Evolutionary conservation across 2,113 vertebrate genomes (phyloP).

Genomic region (Ammospiza nelsoni): DNA sequence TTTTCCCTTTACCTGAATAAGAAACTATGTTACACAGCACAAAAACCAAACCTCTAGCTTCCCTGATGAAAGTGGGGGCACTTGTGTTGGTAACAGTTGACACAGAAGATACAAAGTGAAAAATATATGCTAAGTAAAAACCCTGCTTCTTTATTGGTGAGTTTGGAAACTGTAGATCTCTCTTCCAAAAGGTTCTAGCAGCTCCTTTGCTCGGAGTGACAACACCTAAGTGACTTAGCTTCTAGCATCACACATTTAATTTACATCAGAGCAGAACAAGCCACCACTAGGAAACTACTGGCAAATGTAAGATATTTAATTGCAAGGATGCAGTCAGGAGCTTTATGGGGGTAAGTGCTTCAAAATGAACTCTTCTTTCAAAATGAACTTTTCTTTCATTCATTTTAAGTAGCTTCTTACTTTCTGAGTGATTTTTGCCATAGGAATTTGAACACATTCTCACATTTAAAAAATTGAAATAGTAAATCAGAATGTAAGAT

Average conservation of each 20-base stretch:
- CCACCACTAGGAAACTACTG: not conserved
- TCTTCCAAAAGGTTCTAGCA: not conserved
- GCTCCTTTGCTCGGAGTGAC: not conserved
- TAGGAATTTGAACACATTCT: not conserved
- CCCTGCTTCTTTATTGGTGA: not conserved
- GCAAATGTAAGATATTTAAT: not conserved
- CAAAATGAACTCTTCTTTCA: not conserved
- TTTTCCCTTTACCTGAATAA: not conserved
- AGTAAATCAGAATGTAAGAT: not conserved
- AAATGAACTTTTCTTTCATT: not conserved
- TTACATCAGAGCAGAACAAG: not conserved
- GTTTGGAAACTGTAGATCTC: not conserved
- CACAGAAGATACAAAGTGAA: not conserved
- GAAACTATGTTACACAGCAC: not conserved
- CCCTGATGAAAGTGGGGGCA: conserved; percentile 3
- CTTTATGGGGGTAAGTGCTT: not conserved
- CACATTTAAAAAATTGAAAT: not conserved
- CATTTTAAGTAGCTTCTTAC: not conserved
- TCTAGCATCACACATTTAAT: not conserved
- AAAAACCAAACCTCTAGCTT: not conserved
- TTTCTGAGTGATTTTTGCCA: not conserved
- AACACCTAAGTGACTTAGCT: not conserved
- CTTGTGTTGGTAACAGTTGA: not conserved
- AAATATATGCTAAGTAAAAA: conserved; percentile 12
- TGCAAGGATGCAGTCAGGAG: not conserved